Base-by-base conservation (phyloP, 2,888 invertebrate species). In the Lucinisca nassula region DNA sequence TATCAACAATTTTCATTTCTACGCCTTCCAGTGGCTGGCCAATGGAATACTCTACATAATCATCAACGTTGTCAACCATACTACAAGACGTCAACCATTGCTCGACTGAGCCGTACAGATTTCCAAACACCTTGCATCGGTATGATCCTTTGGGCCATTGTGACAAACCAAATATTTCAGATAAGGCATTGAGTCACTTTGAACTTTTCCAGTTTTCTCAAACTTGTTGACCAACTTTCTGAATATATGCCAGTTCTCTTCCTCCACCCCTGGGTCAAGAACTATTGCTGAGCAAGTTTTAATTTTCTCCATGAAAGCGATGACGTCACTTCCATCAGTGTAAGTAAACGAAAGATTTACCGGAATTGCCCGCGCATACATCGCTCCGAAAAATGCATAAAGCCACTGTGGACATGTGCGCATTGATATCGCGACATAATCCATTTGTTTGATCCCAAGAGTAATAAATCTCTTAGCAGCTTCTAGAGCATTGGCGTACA, bases 361-460 rank as follows among this genome's bases (percentile, higher is more conserved):
- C 21, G 86, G 83, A 6, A 37, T 32, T 0, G 82, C 86, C 0
- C 82, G 75, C 0, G 84, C 82, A 21, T 82, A 70, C 72, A 86
- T 82, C 1, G 84, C 73, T 0, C 89, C 89, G 30, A 82, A 86
- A 21, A 61, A 45, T 0, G 51, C 61, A 45, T 79, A 89, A n/a
- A 86, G 45, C 79, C 79, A 89, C 73, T 86, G 82, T 17, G 89
- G 89, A 84, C 89, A 89, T 12, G 27, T 27, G 40, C 89, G 70
- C 3, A 83, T 0, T 30, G 73, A 70, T 2, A 86, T n/a, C 0
- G 84, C 84, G 3, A 89, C 84, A 21, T 61, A 17, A 27, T 89
- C 89, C 0, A 24, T 3, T n/a, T 58, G 74, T 77, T 76, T 83
- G 0, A 89, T 49, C 21, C 89, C 89, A 27, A 83, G 51, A 0